A percentile compares a stretch with the other conserved stretches of the same genome.
phyloP scores from a whole-genome alignment of 1,140 invertebrate species.

The Drosophila littoralis region DNA sequence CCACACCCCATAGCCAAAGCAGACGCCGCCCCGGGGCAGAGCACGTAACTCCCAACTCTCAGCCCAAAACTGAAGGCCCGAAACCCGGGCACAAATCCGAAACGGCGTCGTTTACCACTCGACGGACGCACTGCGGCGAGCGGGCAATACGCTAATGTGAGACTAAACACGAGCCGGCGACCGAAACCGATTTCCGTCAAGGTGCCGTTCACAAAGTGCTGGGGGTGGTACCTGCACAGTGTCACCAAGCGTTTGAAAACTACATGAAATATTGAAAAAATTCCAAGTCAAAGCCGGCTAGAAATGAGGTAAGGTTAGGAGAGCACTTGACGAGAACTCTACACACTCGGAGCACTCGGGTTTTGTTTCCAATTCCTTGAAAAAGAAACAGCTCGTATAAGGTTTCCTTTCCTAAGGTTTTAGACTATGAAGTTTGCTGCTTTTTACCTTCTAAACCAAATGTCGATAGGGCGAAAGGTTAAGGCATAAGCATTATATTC shows the following conservation, averaged over 20 bases:
- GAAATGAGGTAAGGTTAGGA: too few species aligned
- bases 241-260: neutral
- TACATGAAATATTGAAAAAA: neutral
- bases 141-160: conserved; percentile 70
- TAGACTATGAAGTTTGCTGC: too few species aligned
- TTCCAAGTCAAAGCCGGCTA: too few species aligned
- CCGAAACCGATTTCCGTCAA: conserved; percentile 72
- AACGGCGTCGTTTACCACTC: conserved; percentile 59
- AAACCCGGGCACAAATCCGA: conserved; percentile 25
- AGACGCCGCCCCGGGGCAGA: conserved; percentile 43
- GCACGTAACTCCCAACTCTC: neutral
- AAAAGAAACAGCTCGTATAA: too few species aligned
- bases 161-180: conserved; percentile 70
- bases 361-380: too few species aligned
- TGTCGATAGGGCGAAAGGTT: too few species aligned
- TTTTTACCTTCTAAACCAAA: too few species aligned
- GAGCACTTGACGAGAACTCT: too few species aligned
- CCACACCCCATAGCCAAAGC: conserved; percentile 47
- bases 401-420: too few species aligned
- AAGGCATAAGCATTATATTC: too few species aligned
- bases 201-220: conserved; percentile 25
- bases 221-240: neutral
- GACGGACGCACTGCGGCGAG: conserved; percentile 39
- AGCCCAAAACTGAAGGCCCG: neutral
- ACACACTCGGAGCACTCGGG: too few species aligned